Evolutionary conservation across 2,888 invertebrate genomes (phyloP).

Genomic region (Scaptomyza parva): DNA sequence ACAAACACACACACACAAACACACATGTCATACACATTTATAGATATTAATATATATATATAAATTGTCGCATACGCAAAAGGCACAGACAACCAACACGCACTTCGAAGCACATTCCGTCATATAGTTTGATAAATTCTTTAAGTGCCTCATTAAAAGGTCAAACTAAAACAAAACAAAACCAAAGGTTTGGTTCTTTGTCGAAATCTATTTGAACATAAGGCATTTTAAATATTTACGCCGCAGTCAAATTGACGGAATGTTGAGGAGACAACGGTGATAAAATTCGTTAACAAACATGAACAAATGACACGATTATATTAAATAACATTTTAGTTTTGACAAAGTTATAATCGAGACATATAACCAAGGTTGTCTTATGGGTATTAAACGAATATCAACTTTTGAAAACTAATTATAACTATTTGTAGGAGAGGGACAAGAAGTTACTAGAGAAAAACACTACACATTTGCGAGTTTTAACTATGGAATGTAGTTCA

Average conservation of each 20-base stretch:
- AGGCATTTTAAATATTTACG: neutral
- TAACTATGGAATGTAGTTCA: no score
- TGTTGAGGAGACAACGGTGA: neutral
- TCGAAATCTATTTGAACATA: neutral
- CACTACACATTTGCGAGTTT: no score
- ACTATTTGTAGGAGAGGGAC: no score
- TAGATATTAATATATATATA: conserved; percentile 16
- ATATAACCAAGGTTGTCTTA: no score
- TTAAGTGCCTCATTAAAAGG: conserved; percentile 22
- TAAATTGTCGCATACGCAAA: conserved; percentile 13
- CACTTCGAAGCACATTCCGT: conserved; percentile 28
- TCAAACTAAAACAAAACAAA: conserved; percentile 12
- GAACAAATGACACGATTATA: no score
- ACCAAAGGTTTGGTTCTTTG: neutral
- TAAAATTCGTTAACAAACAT: neutral
- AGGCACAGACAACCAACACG: conserved; percentile 34
- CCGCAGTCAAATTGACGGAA: neutral
- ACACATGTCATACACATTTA: conserved; percentile 23
- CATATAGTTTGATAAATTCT: conserved; percentile 5
- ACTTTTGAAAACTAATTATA: no score
- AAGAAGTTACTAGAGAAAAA: no score
- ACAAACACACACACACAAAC: conserved; percentile 52
- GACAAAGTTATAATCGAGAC: no score
- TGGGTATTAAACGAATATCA: no score
- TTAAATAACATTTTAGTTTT: no score